Evolutionary conservation across 2,797 vertebrate species (phyloP), one percentile per base, ranked within the genome.

Genomic region (Aeoliscus strigatus): DNA sequence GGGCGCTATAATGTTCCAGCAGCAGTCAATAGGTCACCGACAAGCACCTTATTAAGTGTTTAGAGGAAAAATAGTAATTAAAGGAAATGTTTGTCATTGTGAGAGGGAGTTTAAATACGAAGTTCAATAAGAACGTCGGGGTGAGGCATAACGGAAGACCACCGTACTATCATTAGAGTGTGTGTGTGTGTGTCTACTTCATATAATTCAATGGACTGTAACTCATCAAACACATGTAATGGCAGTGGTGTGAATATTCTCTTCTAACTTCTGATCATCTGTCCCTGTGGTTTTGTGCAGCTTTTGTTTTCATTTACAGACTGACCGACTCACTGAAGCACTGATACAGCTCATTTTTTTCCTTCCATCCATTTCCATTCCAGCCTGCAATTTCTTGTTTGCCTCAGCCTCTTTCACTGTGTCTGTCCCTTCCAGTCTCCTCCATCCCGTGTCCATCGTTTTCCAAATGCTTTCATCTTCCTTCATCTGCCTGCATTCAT

Each of bases 41-140:
- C 62, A 58, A 80, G 52, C 62, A 51, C 60, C 72, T 59, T 80
- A 73, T 82, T 81, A 75, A 70, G 71, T n/a, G n/a, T n/a, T n/a
- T n/a, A n/a, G 66, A 55, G 51, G 67, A 78, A 81, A 76, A 75
- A 57, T 74, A 74, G 73, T 81, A 83, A 85, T 85, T 84, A 85
- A 83, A 82, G 73, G 63, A 79, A 66, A 47, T 16, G 39, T 51
- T 66, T 58, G 37, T 58, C 41, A 43, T 60, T 58, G 51, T 70
- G 62, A 66, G 60, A 65, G 51, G 39, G 48, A 46, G 57, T 40
- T 17, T 48, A 60, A 80, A 75, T 74, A 54, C 66, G 55, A 66
- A 72, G 48, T 73, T 60, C 49, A 62, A 73, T 76, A 71, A 76
- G 60, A 59, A 52, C 60, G 60, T 52, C 60, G 59, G 45, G 32